Percentiles rank a stretch among this genome's conserved stretches.
phyloP scores from a whole-genome alignment of 1,140 invertebrate species.

The Hydropsyche tenuis region DNA sequence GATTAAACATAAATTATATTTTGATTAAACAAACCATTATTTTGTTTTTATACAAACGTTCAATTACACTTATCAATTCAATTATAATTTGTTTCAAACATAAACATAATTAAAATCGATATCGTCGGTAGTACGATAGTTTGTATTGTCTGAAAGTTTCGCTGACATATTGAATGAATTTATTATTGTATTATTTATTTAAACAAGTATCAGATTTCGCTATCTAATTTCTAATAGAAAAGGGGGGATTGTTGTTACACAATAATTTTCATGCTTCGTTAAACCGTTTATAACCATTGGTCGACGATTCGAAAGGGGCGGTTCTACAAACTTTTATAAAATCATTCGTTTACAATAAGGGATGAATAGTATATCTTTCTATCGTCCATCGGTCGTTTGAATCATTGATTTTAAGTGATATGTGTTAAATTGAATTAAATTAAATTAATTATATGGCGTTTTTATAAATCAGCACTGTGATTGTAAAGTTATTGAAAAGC shows the following conservation, averaged over 20 bases:
- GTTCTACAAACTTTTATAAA: conserved; percentile 6
- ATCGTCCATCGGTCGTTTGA: neutral
- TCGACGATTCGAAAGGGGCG: neutral
- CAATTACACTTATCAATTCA: too few species aligned
- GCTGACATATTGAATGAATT: too few species aligned
- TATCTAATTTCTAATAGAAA: neutral
- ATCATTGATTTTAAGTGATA: neutral
- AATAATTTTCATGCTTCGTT: neutral
- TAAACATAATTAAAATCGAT: too few species aligned
- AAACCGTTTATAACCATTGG: neutral
- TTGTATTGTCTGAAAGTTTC: too few species aligned
- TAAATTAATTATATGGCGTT: neutral
- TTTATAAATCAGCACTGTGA: too few species aligned
- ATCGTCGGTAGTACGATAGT: too few species aligned
- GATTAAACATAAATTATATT: too few species aligned
- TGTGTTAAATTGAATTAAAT: too few species aligned
- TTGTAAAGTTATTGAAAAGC: too few species aligned
- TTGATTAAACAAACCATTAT: too few species aligned
- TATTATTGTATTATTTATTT: neutral
- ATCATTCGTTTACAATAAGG: neutral
- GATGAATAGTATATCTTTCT: conserved; percentile 2
- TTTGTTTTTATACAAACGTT: too few species aligned
- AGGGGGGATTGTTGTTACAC: neutral
- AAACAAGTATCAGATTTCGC: conserved; percentile 12
- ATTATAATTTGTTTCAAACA: too few species aligned